Evolutionary conservation across 1,140 invertebrate species (phyloP), one percentile per base, ranked within the genome.

Genomic region (Drosophila virilis): DNA sequence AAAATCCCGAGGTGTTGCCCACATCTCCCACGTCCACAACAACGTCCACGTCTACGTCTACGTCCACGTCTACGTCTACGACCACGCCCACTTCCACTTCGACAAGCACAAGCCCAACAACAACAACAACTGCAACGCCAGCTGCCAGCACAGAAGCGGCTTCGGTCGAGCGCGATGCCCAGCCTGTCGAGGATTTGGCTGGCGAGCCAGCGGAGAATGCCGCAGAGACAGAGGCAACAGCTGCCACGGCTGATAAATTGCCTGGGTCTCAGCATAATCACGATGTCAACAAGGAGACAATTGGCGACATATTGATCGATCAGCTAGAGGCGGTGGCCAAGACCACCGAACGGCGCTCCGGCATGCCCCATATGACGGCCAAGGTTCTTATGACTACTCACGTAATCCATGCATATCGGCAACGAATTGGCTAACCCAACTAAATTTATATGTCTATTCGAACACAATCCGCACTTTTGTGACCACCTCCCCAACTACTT

Each of bases 1-100:
- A 92, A 69, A 91, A 92, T 77, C 91, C 91, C 5, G 90, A 92
- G 66, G 86, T 91, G 48, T 78, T 90, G 60, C 80, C 90, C 22
- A 91, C 82, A 38, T 80, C 86, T 12, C 79, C 89, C 12, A 80
- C 80, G n/a, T 61, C 85, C 6, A 74, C 82, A n/a, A 74, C 89
- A 7, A 75, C 82, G 9, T 77, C 80, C 6, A 76, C 84, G 15
- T 48, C 77, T 1, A 66, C 78, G n/a, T 58, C 74, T n/a, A 76
- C 81, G n/a, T 58, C 74, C 12, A 76, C 81, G 22, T 72, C 71
- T 0, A 77, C 69, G 6, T 51, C 77, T 6, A 66, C 69, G 10
- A 46, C 70, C 8, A 46, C 74, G 15, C 4, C 22, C 22, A 28
- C 22, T 28, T 28, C 22, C 4, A 28, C 22, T 28, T 28, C 22